These are phyloP conservation scores for Tichodroma muraria DNA, from an alignment of 2,113 vertebrate genomes.

Conservation along the genomic window DNA sequence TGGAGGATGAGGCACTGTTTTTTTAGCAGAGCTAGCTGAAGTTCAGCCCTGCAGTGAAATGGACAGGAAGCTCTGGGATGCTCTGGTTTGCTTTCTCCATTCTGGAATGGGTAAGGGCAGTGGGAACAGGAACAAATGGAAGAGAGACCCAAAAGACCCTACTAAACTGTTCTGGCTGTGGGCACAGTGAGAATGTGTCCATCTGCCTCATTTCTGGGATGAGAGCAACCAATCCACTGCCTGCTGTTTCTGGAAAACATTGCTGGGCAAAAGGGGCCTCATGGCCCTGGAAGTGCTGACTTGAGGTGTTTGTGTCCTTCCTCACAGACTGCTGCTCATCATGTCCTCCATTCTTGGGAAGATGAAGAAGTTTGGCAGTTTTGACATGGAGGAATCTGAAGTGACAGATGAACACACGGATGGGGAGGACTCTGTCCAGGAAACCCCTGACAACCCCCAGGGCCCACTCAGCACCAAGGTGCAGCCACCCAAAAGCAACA, in stretches of 20 bases:
- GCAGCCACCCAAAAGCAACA: constrained; percentile 57
- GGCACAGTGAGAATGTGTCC: background rate
- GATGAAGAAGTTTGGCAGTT: constrained; percentile 79
- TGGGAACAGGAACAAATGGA: background rate
- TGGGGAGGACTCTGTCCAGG: constrained; percentile 63
- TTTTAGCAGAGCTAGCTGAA: background rate
- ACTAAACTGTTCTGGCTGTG: background rate
- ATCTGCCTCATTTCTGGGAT: background rate
- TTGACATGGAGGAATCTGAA: constrained; percentile 63
- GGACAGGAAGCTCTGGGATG: background rate
- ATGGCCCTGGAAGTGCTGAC: background rate
- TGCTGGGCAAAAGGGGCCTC: background rate
- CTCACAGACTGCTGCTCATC: constrained; percentile 9
- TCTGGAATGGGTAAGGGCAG: background rate
- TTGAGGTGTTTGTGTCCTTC: background rate
- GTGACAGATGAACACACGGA: constrained; percentile 52
- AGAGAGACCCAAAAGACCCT: background rate
- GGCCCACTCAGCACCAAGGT: background rate
- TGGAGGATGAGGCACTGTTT: background rate
- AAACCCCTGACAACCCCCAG: constrained; percentile 65
- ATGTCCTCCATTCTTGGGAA: constrained; percentile 58
- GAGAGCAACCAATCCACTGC: background rate
- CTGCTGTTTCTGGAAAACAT: background rate
- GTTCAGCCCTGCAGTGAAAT: background rate
- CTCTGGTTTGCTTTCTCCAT: background rate